Evolutionary conservation across 1,140 invertebrate genomes (phyloP), one percentile per base, ranked within the genome.

Genomic region (Musca domestica): DNA sequence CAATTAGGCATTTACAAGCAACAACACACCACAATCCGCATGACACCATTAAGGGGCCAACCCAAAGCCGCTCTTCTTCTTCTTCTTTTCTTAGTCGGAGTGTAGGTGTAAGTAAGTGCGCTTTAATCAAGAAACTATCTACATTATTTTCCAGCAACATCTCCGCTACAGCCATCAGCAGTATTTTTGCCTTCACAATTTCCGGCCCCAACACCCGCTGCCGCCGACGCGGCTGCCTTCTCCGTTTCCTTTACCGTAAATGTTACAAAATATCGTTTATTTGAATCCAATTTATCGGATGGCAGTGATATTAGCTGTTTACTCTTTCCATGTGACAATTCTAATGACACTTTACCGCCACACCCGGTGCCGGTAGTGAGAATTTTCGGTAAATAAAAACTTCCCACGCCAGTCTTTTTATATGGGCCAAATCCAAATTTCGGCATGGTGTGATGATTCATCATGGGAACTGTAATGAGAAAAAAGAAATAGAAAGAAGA

Each of bases 211-310:
- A 7, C 64, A 12, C 17, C 20, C n/a, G 25, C 17, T 61, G 64
- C 3, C 73, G 69, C 41, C 51, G 56, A 23, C 27, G 71, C 46
- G 68, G 71, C 65, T 67, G 66, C 66, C 17, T 68, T 65, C 46
- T 74, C 72, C 27, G 78, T 77, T 34, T 90, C 91, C 78, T 91
- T 92, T 15, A 95, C 92, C 14, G 92, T 94, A 74, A 95, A 94
- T 19, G 92, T 94, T 58, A 95, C 92, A 77, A 92, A 94, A 81
- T 95, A 95, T 74, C 92, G 87, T 83, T 94, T 95, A 75, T 92
- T 93, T 75, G 90, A 91, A 78, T 95, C 92, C 73, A 95, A 81
- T 80, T 87, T 89, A 75, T 95, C 92, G 68, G 92, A 88, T 34
- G 93, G 93, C 79, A 95, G 84, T 74, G 92, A 89, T 75, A 95